Conservation (phyloP, 2,113 vertebrate species). For the Oreochromis niloticus region DNA sequence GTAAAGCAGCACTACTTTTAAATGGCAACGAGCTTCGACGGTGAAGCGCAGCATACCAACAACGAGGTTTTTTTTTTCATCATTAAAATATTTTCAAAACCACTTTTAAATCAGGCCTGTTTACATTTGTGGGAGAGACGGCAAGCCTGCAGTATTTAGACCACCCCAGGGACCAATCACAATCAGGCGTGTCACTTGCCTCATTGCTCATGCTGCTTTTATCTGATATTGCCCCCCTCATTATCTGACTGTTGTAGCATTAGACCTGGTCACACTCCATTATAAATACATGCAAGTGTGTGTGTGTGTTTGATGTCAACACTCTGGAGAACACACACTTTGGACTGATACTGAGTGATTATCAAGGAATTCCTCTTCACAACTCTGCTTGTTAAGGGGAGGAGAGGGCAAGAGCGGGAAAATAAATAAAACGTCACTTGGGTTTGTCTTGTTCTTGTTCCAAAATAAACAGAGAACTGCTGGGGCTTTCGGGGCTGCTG, state of each 20-base stretch:
- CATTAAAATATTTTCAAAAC: neutral
- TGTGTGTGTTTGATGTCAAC: slow-evolving; percentile 75
- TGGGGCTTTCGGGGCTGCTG: slow-evolving; percentile 37
- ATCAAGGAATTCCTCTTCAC: slow-evolving; percentile 79
- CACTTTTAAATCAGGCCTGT: slow-evolving; percentile 5
- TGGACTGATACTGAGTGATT: slow-evolving; percentile 74
- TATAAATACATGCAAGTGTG: slow-evolving; percentile 46
- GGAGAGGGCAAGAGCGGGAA: slow-evolving; percentile 63
- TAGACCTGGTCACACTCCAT: slow-evolving; percentile 77
- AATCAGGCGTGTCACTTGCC: slow-evolving; percentile 73
- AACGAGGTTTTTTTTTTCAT: fast-evolving
- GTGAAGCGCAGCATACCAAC: neutral
- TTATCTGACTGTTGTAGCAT: slow-evolving; percentile 82
- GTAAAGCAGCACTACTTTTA: neutral
- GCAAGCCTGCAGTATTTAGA: slow-evolving; percentile 51
- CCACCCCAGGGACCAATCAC: slow-evolving; percentile 81
- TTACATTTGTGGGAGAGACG: neutral
- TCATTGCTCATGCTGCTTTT: slow-evolving; percentile 83
- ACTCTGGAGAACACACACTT: slow-evolving; percentile 66
- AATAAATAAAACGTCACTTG: slow-evolving; percentile 85
- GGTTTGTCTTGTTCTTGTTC: slow-evolving; percentile 83
- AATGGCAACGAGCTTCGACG: neutral
- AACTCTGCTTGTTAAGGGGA: slow-evolving; percentile 78
- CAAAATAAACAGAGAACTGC: slow-evolving; percentile 85
- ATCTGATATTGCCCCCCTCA: slow-evolving; percentile 82